Percentiles rank a stretch among this genome's conserved stretches.
Conservation (phyloP, 2,797 vertebrate genomes). For the Crenichthys baileyi region DNA sequence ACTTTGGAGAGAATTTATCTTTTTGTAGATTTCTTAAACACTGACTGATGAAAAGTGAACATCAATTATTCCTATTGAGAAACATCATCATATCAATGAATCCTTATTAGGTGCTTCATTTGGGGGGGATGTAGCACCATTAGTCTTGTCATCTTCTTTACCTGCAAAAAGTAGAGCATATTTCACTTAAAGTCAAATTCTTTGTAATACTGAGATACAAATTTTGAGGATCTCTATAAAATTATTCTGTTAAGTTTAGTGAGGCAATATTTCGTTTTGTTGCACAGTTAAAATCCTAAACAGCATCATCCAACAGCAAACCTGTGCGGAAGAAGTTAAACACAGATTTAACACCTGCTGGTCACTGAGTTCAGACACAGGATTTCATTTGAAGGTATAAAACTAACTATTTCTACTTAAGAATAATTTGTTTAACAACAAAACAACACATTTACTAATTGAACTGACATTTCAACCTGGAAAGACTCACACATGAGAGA, state of each 20-base stretch:
- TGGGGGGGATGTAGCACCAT: too few species aligned
- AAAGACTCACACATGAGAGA: too few species aligned
- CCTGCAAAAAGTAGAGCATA: not conserved
- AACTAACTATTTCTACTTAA: too few species aligned
- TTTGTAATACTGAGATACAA: not conserved
- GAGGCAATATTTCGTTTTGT: not conserved
- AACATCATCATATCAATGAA: too few species aligned
- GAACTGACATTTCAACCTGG: too few species aligned
- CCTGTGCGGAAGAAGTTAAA: not conserved
- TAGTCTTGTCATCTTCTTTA: too few species aligned
- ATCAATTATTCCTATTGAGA: not conserved
- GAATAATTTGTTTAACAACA: too few species aligned
- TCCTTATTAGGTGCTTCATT: too few species aligned
- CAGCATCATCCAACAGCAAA: not conserved
- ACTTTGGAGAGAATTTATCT: not conserved
- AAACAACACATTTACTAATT: too few species aligned
- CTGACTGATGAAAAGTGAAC: not conserved
- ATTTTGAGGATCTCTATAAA: not conserved
- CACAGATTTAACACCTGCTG: too few species aligned
- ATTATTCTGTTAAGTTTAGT: not conserved
- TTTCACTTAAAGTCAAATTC: not conserved
- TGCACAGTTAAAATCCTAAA: not conserved
- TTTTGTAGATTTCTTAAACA: not conserved
- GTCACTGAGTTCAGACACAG: not conserved
- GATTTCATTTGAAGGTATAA: not conserved